A percentile compares a stretch with the other conserved stretches of the same genome.
These are phyloP conservation scores for Eurois occulta DNA, from an alignment of 2,888 invertebrate species.

Conservation along the genomic window DNA sequence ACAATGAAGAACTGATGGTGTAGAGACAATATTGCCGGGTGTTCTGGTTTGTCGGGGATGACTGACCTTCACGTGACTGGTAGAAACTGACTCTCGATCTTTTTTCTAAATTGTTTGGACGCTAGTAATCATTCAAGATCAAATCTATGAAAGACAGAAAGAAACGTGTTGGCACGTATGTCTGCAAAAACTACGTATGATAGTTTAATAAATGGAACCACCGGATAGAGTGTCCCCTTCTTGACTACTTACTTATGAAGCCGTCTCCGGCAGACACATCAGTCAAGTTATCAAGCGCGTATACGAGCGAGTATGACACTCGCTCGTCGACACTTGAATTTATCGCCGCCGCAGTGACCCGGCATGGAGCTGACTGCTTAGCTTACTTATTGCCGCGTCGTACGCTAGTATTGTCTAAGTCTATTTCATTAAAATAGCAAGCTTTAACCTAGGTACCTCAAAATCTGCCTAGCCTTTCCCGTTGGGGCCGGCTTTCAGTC, in stretches of 20 bases:
- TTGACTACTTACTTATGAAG: background rate
- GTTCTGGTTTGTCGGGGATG: no score
- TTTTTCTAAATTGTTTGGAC: background rate
- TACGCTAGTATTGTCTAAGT: background rate
- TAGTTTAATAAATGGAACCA: background rate
- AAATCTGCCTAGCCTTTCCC: background rate
- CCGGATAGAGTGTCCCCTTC: background rate
- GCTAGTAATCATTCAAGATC: background rate
- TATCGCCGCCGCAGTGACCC: constrained; percentile 27
- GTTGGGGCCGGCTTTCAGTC: background rate
- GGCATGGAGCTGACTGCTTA: constrained; percentile 9
- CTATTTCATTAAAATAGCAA: background rate
- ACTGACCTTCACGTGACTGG: no score
- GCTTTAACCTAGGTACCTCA: background rate
- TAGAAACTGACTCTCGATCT: no score
- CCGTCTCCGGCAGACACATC: constrained; percentile 8
- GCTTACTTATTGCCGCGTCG: background rate
- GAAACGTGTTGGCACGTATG: background rate
- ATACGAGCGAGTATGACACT: no score
- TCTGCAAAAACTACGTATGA: background rate
- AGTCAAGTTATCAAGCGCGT: constrained; percentile 42
- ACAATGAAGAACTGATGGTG: no score
- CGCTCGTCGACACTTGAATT: constrained; percentile 31
- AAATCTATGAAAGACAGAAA: background rate
- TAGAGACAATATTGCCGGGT: no score